Conservation (phyloP, 2,113 vertebrate species). For the Nerophis lumbriciformis region DNA sequence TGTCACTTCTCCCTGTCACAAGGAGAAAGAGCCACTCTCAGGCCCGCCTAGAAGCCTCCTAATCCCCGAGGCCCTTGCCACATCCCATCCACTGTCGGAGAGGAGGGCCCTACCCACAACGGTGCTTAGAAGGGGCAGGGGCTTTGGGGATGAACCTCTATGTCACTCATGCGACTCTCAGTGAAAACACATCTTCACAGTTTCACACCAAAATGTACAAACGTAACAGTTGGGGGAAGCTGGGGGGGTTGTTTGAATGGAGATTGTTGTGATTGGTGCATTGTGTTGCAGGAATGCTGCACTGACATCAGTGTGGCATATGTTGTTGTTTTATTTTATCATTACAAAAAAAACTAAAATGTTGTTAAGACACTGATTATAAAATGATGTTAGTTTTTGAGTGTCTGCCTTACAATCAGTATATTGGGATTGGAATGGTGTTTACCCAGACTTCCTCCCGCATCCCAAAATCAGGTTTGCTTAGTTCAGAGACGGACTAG, state of each 20-base stretch:
- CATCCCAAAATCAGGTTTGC: no score
- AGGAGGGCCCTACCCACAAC: conserved; percentile 61
- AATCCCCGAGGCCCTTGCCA: conserved; percentile 61
- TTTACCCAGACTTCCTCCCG: no score
- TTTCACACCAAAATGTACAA: conserved; percentile 43
- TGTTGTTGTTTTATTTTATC: conserved; percentile 21
- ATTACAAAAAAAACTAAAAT: conserved; percentile 32
- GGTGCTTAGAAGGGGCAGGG: conserved; percentile 50
- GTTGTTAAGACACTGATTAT: conserved; percentile 19
- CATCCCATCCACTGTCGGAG: conserved; percentile 59
- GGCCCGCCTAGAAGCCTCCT: conserved; percentile 55
- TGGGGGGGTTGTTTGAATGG: conserved; percentile 35
- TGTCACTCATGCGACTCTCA: conserved; percentile 65
- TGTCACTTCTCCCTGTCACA: conserved; percentile 64
- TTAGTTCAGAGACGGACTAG: no score
- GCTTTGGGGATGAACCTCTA: conserved; percentile 61
- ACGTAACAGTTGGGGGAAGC: conserved; percentile 2
- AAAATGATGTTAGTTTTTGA: no score
- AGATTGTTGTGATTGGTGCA: conserved; percentile 22
- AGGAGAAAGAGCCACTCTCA: conserved; percentile 65
- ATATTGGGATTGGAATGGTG: no score
- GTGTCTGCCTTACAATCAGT: no score
- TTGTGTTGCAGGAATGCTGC: conserved; percentile 42
- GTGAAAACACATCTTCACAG: conserved; percentile 61
- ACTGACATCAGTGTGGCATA: conserved; percentile 46